Evolutionary conservation across 2,888 invertebrate genomes (phyloP).

Genomic region (Orchestes rusci): DNA sequence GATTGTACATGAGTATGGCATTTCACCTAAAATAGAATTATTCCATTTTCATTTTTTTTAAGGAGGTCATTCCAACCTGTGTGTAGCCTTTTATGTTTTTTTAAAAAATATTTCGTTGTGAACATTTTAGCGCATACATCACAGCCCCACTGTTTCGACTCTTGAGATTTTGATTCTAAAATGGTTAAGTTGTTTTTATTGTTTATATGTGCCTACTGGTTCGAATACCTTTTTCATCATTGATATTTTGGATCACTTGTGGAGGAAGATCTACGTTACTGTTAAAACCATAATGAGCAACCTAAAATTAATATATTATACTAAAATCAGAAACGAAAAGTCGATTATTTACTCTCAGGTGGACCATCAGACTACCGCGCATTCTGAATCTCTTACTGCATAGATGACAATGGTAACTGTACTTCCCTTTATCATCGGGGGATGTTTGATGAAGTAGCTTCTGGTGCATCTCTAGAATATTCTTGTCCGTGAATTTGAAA

Average conservation of each 20-base stretch:
- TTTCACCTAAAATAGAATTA: conserved; percentile 59
- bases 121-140: conserved; percentile 78
- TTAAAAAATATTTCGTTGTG: conserved; percentile 83
- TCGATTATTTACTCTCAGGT: conserved; percentile 48
- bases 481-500: conserved; percentile 61
- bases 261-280: conserved; percentile 23
- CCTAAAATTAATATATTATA: conserved; percentile 34
- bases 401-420: conserved; percentile 61
- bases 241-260: conserved; percentile 4
- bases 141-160: conserved; percentile 79
- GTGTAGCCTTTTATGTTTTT: conserved; percentile 81
- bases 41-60: not conserved
- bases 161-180: conserved; percentile 32
- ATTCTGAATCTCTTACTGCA: conserved; percentile 76
- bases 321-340: not conserved
- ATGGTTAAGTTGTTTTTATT: too few species aligned
- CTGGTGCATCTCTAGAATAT: conserved; percentile 67
- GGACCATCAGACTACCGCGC: conserved; percentile 75
- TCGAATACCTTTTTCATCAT: conserved; percentile 4
- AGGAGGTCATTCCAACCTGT: conserved; percentile 50
- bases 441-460: conserved; percentile 57
- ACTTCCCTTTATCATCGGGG: conserved; percentile 37
- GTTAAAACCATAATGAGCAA: conserved; percentile 59
- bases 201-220: too few species aligned
- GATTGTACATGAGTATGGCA: conserved; percentile 74